Evolutionary conservation across 1,140 invertebrate genomes (phyloP), one percentile per base, ranked within the genome.

Genomic region (Zaprionus camerounensis): DNA sequence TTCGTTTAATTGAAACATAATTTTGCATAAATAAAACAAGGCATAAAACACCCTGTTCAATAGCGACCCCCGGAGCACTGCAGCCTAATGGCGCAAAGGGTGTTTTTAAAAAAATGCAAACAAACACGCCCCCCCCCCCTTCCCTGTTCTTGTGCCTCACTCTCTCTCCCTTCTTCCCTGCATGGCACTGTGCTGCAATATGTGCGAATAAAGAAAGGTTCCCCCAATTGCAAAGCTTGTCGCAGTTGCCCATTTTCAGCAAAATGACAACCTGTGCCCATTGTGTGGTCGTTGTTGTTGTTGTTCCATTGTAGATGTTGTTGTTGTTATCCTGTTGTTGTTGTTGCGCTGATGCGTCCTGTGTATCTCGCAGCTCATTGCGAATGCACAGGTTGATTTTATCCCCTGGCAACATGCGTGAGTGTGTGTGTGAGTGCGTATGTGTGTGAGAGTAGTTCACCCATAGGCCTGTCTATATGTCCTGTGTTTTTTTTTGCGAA

Each of bases 1-100:
- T 91, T 62, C 76, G 73, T 86, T 91, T 91, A 91, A 91, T 91
- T 91, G 90, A 91, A 91, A 91, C 90, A 91, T 91, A 91, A 91
- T 91, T 91, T 91, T 90, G 85, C 85, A 90, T 90, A 90, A 90
- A 90, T 90, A 90, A 90, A 90, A 91, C 85, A 80, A 85, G 71
- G 90, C 85, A 91, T 91, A 83, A 91, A 91, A 90, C 88, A 91
- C 84, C 81, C 81, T 91, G 79, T 82, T 82, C 71, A 59, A 85
- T 85, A 72, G 68, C 55, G 17, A 5, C 2, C 57, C 24, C 7
- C 22, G 20, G 1, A 38, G 13, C 41, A 28, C 71, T 55, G 55
- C 36, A n/a, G 75, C 71, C 68, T 84, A 78, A 83, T 78, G 65
- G 57, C n/a, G 44, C 71, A 67, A 76, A 84, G 87, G 88, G 88